Evolutionary conservation across 2,888 invertebrate genomes (phyloP), one percentile per base, ranked within the genome.

Genomic region (Zootermopsis nevadensis): DNA sequence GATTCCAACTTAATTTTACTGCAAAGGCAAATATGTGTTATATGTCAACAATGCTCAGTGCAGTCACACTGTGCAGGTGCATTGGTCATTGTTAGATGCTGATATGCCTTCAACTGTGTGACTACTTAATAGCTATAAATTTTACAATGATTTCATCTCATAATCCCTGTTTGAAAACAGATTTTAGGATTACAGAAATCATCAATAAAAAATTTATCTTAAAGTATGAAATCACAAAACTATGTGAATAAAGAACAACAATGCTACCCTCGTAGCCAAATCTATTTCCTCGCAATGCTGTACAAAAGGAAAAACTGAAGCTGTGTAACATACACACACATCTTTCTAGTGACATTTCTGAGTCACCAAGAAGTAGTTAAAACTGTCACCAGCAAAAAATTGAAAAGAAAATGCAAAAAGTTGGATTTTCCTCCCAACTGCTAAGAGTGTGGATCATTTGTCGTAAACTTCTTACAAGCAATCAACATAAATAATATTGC

Each of bases 401-500:
- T 38, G 38, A 27, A 35, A 38, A 35, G 35, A 66, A 79, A 79
- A 60, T 22, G 38, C 66, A 79, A 79, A 79, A 79, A 79, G 79
- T 79, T 79, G 79, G 79, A 79, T 55, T 60, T 66, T 66, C 79
- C 66, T 79, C 79, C 66, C 60, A 79, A 66, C 66, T 79, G 60
- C 79, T 79, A 79, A 66, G 79, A 79, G 79, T 79, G 60, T 35
- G 79, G 60, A 66, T 66, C 35, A 66, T 60, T 53, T 53, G 38
- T 79, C 30, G 48, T 35, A 60, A 79, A 66, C 35, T 79, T 79
- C 66, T 38, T 66, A 79, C 42, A 69, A 83, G 69, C 67, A 81
- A 77, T 69, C 81, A 82, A 84, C 84, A 82, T 84, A 84, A 84
- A 83, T 82, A 83, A 83, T 85, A 85, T 85, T 85, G 85, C 85